A percentile compares a stretch with the other conserved stretches of the same genome.
Conservation (phyloP, 2,888 invertebrate genomes). For the Dermolepida albohirtum region DNA sequence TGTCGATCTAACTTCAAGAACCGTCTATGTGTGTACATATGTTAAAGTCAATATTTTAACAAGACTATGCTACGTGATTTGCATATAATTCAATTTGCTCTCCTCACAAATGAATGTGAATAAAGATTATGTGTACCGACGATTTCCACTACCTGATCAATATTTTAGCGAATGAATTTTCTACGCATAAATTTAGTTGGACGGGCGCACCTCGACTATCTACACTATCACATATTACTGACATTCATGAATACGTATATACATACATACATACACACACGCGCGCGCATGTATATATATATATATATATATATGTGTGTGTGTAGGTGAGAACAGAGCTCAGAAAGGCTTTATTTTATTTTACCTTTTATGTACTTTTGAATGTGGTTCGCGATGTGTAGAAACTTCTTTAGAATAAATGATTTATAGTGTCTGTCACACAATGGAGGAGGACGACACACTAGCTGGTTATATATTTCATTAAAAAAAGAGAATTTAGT, state of each 20-base stretch:
- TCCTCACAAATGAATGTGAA: conserved; percentile 3
- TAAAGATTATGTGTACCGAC: not conserved
- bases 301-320: no score
- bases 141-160: conserved; percentile 11
- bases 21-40: not conserved
- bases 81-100: conserved; percentile 12
- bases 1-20: not conserved
- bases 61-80: not conserved
- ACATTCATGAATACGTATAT: no score
- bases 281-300: no score
- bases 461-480: not conserved
- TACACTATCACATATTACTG: conserved; percentile 1
- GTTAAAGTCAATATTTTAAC: conserved; percentile 7
- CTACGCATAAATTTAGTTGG: conserved; percentile 8
- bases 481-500: no score
- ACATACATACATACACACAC: no score
- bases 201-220: conserved; percentile 1
- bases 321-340: not conserved
- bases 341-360: no score
- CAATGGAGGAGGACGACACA: not conserved
- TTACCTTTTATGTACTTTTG: no score
- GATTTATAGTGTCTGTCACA: not conserved
- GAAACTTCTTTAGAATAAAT: conserved; percentile 18
- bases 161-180: conserved; percentile 14
- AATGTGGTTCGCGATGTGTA: conserved; percentile 6